Evolutionary conservation across 2,113 vertebrate species (phyloP), one percentile per base, ranked within the genome.

Genomic region (Rhinopomastus cyanomelas): DNA sequence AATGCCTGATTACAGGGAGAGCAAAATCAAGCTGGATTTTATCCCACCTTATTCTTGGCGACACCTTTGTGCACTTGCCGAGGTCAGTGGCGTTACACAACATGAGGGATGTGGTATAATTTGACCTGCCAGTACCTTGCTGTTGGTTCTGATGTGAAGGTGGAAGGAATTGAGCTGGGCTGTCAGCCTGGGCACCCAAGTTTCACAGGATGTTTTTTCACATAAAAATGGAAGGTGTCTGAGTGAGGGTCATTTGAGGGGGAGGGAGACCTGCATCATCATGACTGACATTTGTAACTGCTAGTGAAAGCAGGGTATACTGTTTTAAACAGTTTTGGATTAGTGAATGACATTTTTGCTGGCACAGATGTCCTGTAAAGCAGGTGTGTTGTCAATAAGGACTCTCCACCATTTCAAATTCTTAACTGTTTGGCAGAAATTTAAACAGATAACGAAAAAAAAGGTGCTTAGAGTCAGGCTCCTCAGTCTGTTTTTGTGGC

Each of bases 31-130:
- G 65, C 57, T 67, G 73, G 69, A 12, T 53, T 74, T 56, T 64
- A 69, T 90, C 71, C 53, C 60, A 34, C 21, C 68, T 57, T 29
- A 3, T 34, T 73, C 55, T 14, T 0, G 3, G 71, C 13, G 66
- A 32, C 75, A 30, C 39, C 69, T 67, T 1, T 17, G 53, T 7
- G 18, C 42, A 34, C 16, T 39, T 3, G 10, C 57, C 0, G 18
- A 76, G 82, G 61, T 29, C 2, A 6, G 16, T 11, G 29, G 36
- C 7, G 1, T 55, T 46, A 42, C 49, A 5, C 39, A 42, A 3
- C 0, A 1, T 1, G 15, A 29, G 80, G 64, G 46, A 48, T 1
- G 0, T 23, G 46, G 12, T 29, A 1, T 27, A 16, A 23, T 32
- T 42, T 34, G 19, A 22, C 39, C n/a, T 25, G 60, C 0, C 0